These are phyloP conservation scores for Gonocerus acuteangulatus DNA, from an alignment of 2,888 invertebrate genomes.

Conservation along the genomic window DNA sequence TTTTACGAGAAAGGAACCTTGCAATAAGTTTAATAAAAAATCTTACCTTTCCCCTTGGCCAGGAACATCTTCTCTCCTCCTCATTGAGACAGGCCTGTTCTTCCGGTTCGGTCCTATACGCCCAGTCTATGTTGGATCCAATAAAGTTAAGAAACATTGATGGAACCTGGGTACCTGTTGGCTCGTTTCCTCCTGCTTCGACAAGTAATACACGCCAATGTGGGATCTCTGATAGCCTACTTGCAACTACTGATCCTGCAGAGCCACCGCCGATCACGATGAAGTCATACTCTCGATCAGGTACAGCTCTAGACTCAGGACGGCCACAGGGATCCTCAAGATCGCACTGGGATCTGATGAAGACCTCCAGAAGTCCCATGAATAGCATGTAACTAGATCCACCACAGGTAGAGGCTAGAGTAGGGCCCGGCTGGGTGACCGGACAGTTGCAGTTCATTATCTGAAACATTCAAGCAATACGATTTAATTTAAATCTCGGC, in stretches of 20 bases:
- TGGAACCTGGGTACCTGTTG: conserved; percentile 80
- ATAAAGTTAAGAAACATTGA: conserved; percentile 83
- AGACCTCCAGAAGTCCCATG: conserved; percentile 81
- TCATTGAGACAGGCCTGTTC: conserved; percentile 66
- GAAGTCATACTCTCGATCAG: conserved; percentile 59
- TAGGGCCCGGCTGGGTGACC: conserved; percentile 72
- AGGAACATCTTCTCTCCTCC: conserved; percentile 62
- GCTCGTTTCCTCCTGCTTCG: conserved; percentile 77
- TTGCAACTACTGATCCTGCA: conserved; percentile 64
- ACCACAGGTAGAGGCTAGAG: conserved; percentile 74
- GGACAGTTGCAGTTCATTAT: conserved; percentile 64
- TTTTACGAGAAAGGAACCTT: too few relatives aligned
- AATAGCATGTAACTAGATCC: conserved; percentile 80
- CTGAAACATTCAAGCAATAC: conserved; percentile 40
- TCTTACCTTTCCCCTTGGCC: conserved; percentile 76
- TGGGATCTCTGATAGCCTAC: conserved; percentile 62
- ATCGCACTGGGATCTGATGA: conserved; percentile 77
- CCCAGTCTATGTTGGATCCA: conserved; percentile 81
- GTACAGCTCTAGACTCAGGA: conserved; percentile 46
- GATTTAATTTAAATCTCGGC: too few relatives aligned
- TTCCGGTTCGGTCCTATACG: conserved; percentile 77
- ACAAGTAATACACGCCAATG: conserved; percentile 64
- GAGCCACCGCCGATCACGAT: conserved; percentile 68
- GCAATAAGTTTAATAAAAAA: too few relatives aligned
- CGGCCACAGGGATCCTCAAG: conserved; percentile 78